Evolutionary conservation across 2,797 vertebrate species (phyloP).

Genomic region (Cossypha niveicapilla): DNA sequence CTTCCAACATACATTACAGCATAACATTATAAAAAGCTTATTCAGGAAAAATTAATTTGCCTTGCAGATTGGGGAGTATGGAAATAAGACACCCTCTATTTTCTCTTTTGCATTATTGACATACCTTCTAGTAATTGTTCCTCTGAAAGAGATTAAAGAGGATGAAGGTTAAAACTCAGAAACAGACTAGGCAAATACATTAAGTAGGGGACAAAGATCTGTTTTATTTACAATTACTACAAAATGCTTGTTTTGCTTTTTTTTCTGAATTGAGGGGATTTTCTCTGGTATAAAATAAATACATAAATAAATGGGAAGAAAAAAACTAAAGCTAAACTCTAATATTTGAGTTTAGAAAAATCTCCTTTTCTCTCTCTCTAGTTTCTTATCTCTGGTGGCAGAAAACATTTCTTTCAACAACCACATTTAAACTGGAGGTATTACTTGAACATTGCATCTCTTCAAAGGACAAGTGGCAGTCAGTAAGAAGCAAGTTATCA

Average conservation of each 20-base stretch:
- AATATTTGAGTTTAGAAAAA: not conserved
- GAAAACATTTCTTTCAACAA: slow-evolving; percentile 4
- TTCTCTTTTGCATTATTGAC: slow-evolving; percentile 47
- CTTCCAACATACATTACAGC: not conserved
- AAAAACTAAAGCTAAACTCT: not conserved
- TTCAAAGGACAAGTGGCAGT: slow-evolving; percentile 30
- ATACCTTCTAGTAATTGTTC: slow-evolving; percentile 26
- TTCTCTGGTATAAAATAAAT: not conserved
- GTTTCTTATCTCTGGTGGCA: slow-evolving; percentile 33
- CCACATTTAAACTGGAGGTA: not conserved
- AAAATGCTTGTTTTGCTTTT: not conserved
- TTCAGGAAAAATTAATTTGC: slow-evolving; percentile 16
- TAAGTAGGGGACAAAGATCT: not conserved
- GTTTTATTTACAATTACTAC: not conserved
- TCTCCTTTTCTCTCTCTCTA: slow-evolving; percentile 4
- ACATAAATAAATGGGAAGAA: not conserved
- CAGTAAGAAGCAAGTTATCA: slow-evolving; percentile 19
- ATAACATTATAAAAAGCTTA: not conserved
- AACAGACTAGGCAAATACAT: not conserved
- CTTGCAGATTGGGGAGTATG: slow-evolving; percentile 2
- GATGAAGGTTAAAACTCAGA: slow-evolving; percentile 35
- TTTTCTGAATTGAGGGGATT: not conserved
- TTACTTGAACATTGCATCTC: not conserved
- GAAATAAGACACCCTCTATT: slow-evolving; percentile 5
- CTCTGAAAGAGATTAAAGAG: slow-evolving; percentile 17